These are phyloP conservation scores for Chlorospingus flavigularis DNA, from an alignment of 2,797 vertebrate genomes.

Conservation along the genomic window DNA sequence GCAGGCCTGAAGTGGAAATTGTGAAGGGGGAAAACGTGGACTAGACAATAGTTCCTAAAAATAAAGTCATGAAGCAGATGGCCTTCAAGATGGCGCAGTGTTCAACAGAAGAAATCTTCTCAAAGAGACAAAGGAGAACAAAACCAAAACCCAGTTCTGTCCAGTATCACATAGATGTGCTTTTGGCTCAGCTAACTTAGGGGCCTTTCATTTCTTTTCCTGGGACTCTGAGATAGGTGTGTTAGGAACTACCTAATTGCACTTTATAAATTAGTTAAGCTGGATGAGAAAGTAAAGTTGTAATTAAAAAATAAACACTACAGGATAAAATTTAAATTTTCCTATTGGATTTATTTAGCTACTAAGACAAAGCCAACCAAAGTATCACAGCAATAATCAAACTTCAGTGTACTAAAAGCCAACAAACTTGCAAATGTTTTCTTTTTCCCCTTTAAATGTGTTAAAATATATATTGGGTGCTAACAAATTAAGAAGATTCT, in stretches of 20 bases:
- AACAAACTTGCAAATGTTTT: background rate
- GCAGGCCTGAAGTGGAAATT: background rate
- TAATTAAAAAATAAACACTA: background rate
- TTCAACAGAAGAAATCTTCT: background rate
- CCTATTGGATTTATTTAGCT: background rate
- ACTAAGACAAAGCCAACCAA: background rate
- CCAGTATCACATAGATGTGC: too few relatives aligned
- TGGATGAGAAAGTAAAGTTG: background rate
- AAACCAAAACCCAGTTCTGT: background rate
- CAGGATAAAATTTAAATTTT: background rate
- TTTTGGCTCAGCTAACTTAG: background rate
- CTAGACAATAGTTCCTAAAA: background rate
- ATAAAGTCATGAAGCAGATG: background rate
- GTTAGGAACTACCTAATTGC: background rate
- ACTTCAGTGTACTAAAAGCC: background rate
- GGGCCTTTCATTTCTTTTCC: background rate
- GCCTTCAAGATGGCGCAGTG: background rate
- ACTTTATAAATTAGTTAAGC: background rate
- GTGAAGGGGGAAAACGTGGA: fast-evolving
- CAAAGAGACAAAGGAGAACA: background rate
- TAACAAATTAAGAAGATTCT: background rate
- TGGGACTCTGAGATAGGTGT: background rate
- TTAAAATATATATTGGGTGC: background rate
- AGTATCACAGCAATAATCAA: background rate
- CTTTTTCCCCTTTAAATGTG: background rate